Evolutionary conservation across 2,888 invertebrate species (phyloP), one percentile per base, ranked within the genome.

Genomic region (Melinaea marsaeus): DNA sequence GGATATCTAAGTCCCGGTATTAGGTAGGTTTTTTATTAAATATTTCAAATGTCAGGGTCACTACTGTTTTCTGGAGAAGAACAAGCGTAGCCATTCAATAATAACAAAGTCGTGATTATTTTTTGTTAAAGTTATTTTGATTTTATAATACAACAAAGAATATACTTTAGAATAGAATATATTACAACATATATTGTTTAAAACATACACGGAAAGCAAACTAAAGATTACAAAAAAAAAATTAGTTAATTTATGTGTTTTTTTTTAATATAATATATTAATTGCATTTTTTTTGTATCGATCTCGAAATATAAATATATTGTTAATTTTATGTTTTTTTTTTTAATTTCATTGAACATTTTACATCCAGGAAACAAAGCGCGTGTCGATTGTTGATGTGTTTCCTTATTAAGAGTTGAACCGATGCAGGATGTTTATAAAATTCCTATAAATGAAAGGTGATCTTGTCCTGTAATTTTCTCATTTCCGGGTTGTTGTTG

Each of bases 1-100:
- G n/a, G 42, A 35, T 32, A 45, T 55, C 34, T 34, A 55, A 55
- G 46, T 55, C 48, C 55, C 33, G n/a, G 4, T 32, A 32, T 48
- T 60, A 13, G 33, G 58, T 58, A 58, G 60, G 55, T 45, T n/a
- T 48, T 56, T 61, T 61, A 48, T 64, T 42, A 48, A 37, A 61
- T 46, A 47, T 42, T 51, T 9, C 13, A 60, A 67, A 67, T 67
- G 66, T 64, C 66, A 67, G 9, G 66, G 66, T 11, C 64, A 56
- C 34, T 13, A 58, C 57, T 61, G 55, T 37, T 61, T 61, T 61
- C 57, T 48, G 58, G 64, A 58, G 57, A 66, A 57, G 32, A 34
- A 46, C 48, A 32, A 42, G n/a, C 62, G 46, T 34, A 58, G 60
- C 58, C 58, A 46, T 34, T 58, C 51, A 54, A 55, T 62, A 67